Base-by-base conservation (phyloP, 2,888 invertebrate genomes). In the Encarsia formosa region DNA sequence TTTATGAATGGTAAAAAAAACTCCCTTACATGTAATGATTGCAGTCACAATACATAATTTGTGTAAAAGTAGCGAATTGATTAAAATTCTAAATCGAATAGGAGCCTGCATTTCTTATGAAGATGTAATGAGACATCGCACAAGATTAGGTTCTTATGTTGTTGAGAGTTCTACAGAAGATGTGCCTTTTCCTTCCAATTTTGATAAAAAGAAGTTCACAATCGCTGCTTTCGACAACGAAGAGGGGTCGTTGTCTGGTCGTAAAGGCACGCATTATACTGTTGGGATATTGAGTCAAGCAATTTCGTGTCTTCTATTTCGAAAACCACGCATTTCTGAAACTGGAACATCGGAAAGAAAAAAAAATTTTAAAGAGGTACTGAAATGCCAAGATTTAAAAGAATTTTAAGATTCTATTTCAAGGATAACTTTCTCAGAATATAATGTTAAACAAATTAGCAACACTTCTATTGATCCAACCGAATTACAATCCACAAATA, bases 11-110 rank as follows among this genome's bases (percentile, higher is more conserved):
- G 54, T 8, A 22, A 29, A 47, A 52, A 50, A 41, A 56, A 59
- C 59, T 8, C 57, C 57, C 34, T 44, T 59, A 6, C 59, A 59
- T 40, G 51, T 57, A 8, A 47, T 52, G 31, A 54, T 29, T 15
- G 59, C 47, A 8, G 20, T 56, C 31, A n/a, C 47, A 22, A 37
- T 54, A 11, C 49, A 59, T 45, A 38, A 9, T 24, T 35, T 45
- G 5, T 42, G 49, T 35, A 57, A 39, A 47, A 57, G 48, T 43
- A 40, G 42, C 42, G 38, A 40, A 31, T 18, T 59, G 5, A 49
- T 57, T 2, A 42, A 48, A 4, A 45, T 46, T 20, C 20, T 22
- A 9, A 38, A 38, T 38, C 38, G 22, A 9, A 13, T 38, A 20
- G 38, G 20, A 38, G 19, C 22, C 20, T n/a, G 5, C 9, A 38